Evolutionary conservation across 2,113 vertebrate species (phyloP).

Genomic region (Tetrax tetrax): DNA sequence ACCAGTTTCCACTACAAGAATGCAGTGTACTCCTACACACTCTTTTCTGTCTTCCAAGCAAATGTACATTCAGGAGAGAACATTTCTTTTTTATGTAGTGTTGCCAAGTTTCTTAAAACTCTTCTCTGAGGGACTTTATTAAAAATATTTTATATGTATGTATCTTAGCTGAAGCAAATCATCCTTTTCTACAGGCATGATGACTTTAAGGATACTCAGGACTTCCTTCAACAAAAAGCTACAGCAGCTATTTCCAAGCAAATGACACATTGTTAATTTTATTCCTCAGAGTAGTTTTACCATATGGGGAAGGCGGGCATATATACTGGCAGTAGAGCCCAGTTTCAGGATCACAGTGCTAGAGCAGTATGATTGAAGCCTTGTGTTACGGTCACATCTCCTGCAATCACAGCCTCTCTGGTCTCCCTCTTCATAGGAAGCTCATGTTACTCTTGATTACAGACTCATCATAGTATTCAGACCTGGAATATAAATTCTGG

Average conservation of each 20-base stretch:
- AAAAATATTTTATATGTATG: background rate
- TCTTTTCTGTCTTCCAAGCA: background rate
- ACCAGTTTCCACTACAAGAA: background rate
- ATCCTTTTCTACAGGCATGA: background rate
- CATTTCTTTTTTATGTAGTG: background rate
- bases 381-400: rapidly evolving
- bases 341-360: background rate
- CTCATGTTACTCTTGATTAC: background rate
- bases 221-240: background rate
- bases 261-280: background rate
- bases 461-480: background rate
- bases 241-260: background rate
- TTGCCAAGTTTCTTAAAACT: background rate
- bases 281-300: background rate
- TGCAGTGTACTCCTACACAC: background rate
- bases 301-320: background rate
- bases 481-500: background rate
- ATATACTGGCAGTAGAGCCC: background rate
- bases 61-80: background rate
- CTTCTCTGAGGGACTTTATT: background rate
- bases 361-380: background rate
- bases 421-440: background rate
- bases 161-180: background rate
- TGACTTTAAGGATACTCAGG: background rate
- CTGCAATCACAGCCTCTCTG: background rate